Evolutionary conservation across 2,888 invertebrate species (phyloP).

Genomic region (Euplagia quadripunctaria): DNA sequence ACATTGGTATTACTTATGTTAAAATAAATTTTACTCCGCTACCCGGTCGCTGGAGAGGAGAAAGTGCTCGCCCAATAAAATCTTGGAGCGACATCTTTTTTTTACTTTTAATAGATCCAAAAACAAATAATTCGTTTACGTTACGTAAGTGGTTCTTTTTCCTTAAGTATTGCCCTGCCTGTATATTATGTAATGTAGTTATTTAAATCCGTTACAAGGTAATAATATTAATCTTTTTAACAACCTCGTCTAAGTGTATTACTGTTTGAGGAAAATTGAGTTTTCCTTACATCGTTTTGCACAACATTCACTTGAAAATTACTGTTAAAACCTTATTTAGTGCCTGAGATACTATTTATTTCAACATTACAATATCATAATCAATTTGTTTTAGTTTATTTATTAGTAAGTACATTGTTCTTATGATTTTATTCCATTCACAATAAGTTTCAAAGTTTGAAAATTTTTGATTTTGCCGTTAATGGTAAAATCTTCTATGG

Average conservation of each 20-base stretch:
- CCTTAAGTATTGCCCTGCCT: background rate
- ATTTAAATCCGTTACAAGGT: background rate
- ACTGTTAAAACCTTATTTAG: background rate
- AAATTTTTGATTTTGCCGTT: no score
- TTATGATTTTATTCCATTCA: no score
- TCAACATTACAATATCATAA: background rate
- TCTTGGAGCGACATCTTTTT: no score
- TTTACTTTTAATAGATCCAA: no score
- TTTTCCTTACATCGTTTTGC: background rate
- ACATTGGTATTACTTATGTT: no score
- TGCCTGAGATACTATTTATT: background rate
- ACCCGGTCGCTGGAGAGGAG: background rate
- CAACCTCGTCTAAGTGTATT: background rate
- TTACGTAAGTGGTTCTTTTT: background rate
- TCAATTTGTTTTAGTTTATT: background rate
- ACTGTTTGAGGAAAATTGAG: background rate
- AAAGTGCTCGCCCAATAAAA: no score
- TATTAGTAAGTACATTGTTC: no score
- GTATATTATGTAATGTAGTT: background rate
- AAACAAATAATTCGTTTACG: no score
- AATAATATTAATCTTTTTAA: background rate
- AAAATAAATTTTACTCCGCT: no score
- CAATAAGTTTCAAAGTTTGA: no score
- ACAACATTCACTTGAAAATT: background rate
- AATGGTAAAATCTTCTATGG: no score